Percentiles rank a stretch among this genome's conserved stretches.
Conservation (phyloP, 2,113 vertebrate genomes). For the Todiramphus saurophagus region DNA sequence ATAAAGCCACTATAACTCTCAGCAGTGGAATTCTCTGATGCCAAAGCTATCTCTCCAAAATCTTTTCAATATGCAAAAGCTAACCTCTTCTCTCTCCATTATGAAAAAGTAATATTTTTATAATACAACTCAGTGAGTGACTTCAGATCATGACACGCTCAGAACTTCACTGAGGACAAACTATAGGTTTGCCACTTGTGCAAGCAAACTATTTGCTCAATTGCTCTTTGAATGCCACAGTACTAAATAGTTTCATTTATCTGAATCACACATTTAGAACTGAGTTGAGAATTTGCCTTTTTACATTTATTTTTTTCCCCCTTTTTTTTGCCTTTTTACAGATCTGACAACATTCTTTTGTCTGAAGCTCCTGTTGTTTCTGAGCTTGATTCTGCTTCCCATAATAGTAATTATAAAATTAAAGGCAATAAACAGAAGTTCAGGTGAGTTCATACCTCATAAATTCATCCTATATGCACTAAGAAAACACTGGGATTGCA, state of each 20-base stretch:
- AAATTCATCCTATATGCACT: neutral
- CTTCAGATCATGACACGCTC: neutral
- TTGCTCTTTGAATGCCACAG: neutral
- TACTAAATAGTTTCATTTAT: neutral
- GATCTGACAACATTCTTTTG: neutral
- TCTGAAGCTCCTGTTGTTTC: neutral
- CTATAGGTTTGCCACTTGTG: neutral
- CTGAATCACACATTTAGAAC: neutral
- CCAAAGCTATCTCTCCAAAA: constrained; percentile 4
- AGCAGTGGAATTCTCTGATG: neutral
- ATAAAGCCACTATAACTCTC: neutral
- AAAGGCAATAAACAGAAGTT: neutral
- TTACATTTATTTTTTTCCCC: neutral
- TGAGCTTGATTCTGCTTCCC: neutral
- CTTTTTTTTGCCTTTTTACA: neutral
- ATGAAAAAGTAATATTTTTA: neutral
- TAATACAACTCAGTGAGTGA: neutral
- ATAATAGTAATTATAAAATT: neutral
- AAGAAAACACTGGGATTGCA: neutral
- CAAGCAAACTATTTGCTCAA: neutral
- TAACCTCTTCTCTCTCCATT: neutral
- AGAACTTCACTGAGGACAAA: neutral
- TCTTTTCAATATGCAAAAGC: neutral
- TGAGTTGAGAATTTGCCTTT: neutral
- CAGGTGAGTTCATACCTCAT: neutral